These are phyloP conservation scores for Uloborus plumipes DNA, from an alignment of 2,888 invertebrate species.

Conservation along the genomic window DNA sequence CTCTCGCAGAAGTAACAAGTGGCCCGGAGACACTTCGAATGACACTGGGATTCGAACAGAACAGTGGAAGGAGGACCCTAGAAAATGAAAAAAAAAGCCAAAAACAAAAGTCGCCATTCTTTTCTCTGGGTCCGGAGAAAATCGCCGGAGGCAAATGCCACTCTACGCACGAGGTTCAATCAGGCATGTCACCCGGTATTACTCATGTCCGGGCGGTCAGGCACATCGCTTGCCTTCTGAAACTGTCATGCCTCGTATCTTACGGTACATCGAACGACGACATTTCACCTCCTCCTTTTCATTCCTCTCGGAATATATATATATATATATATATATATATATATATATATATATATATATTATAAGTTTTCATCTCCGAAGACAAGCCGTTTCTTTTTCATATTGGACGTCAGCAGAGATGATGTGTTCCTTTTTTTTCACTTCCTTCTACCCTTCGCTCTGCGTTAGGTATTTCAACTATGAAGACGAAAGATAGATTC, in stretches of 20 bases:
- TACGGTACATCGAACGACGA: slow-evolving; percentile 44
- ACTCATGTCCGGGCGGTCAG: slow-evolving; percentile 63
- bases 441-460: not conserved
- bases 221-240: slow-evolving; percentile 37
- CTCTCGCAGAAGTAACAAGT: slow-evolving; percentile 47
- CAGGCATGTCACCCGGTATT: slow-evolving; percentile 63
- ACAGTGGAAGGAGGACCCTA: slow-evolving; percentile 6
- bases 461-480: not conserved
- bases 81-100: slow-evolving; percentile 28
- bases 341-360: not conserved
- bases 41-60: slow-evolving; percentile 26
- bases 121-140: slow-evolving; percentile 40
- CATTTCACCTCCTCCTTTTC: slow-evolving; percentile 18
- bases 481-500: slow-evolving; percentile 2
- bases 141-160: slow-evolving; percentile 52
- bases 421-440: slow-evolving; percentile 7
- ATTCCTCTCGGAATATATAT: not conserved
- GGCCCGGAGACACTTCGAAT: slow-evolving; percentile 52
- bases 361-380: slow-evolving; percentile 3
- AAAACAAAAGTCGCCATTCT: slow-evolving; percentile 47
- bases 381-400: slow-evolving; percentile 27
- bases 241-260: slow-evolving; percentile 55
- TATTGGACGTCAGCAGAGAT: slow-evolving; percentile 33
- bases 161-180: slow-evolving; percentile 57
- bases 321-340: too few species aligned